Evolutionary conservation across 2,888 invertebrate species (phyloP).

Genomic region (Salpingus planirostris): DNA sequence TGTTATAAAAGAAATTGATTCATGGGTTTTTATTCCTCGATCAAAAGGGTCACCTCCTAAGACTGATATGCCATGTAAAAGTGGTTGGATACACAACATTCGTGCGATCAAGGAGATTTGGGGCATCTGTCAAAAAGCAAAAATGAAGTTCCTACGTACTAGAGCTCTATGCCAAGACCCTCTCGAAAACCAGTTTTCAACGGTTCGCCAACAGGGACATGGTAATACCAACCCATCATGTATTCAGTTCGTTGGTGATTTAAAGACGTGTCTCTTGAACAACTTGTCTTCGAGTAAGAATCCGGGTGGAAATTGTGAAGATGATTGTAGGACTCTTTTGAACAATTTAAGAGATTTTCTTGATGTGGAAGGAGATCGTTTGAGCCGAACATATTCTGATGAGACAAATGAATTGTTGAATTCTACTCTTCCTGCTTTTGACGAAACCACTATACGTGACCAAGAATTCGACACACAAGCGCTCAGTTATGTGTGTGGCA

Average conservation of each 20-base stretch:
- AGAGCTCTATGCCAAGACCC: conserved; percentile 1
- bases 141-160: not conserved
- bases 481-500: conserved; percentile 2
- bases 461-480: conserved; percentile 1
- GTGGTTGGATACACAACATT: conserved; percentile 2
- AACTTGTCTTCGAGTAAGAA: conserved; percentile 1
- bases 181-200: not conserved
- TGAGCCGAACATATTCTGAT: not conserved
- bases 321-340: not conserved
- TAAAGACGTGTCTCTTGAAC: conserved; percentile 1
- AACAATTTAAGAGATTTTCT: conserved; percentile 1
- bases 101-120: conserved; percentile 1
- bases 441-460: not conserved
- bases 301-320: conserved; percentile 1
- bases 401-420: conserved; percentile 1
- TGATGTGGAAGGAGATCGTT: not conserved
- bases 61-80: conserved; percentile 3
- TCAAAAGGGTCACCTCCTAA: not conserved
- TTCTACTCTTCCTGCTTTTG: not conserved
- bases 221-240: conserved; percentile 1
- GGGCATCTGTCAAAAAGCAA: not conserved
- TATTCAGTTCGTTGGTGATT: not conserved
- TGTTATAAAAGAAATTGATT: not conserved
- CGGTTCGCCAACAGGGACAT: conserved; percentile 1
- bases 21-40: conserved; percentile 1